Evolutionary conservation across 2,888 invertebrate species (phyloP).

Genomic region (Calephelis perditalis): DNA sequence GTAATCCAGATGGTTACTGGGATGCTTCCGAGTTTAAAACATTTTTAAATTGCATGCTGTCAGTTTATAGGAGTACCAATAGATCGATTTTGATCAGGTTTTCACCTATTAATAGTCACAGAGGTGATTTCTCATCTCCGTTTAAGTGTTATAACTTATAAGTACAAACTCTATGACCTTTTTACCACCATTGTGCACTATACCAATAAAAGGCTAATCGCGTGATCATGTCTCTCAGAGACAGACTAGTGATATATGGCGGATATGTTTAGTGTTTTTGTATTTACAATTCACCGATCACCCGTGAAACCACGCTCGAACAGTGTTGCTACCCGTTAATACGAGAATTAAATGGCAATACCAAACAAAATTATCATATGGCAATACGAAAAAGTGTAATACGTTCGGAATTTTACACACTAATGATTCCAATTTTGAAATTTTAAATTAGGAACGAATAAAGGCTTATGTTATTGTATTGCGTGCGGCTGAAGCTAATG

Average conservation of each 20-base stretch:
- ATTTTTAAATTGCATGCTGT: too few species aligned
- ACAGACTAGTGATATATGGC: constrained; percentile 17
- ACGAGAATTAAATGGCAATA: constrained; percentile 19
- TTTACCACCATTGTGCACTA: not conserved
- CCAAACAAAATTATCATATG: constrained; percentile 23
- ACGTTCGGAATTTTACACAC: constrained; percentile 21
- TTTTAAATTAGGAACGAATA: constrained; percentile 18
- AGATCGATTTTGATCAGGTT: too few species aligned
- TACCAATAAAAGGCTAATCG: constrained; percentile 7
- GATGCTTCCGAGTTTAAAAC: too few species aligned
- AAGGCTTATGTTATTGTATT: constrained; percentile 11
- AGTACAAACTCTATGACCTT: not conserved
- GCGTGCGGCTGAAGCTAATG: constrained; percentile 8
- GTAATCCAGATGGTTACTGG: too few species aligned
- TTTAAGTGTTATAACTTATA: too few species aligned
- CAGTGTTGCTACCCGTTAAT: constrained; percentile 18
- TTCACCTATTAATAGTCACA: too few species aligned
- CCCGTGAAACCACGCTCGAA: constrained; percentile 19
- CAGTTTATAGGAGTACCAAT: too few species aligned
- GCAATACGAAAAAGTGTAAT: constrained; percentile 18
- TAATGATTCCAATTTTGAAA: constrained; percentile 24
- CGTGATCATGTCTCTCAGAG: constrained; percentile 9
- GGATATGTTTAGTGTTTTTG: constrained; percentile 16
- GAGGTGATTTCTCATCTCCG: too few species aligned
- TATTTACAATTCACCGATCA: constrained; percentile 18